Conservation (phyloP, 2,113 vertebrate species). For the Anoplopoma fimbria region DNA sequence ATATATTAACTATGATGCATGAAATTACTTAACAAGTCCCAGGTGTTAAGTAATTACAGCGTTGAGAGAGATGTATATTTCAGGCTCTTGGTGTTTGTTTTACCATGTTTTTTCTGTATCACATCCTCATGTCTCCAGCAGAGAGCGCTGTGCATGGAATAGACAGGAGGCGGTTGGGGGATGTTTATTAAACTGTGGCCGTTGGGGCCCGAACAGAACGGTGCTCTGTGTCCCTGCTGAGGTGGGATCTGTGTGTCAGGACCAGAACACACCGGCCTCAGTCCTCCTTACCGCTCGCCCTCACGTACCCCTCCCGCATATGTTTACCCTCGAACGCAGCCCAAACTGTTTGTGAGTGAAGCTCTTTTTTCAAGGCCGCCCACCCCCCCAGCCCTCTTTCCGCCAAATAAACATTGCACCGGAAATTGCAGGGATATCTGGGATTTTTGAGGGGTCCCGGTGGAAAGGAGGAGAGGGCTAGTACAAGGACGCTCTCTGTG, state of each 20-base stretch:
- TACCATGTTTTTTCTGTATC: neutral
- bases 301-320: constrained; percentile 61
- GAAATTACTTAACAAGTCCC: neutral
- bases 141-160: constrained; percentile 47
- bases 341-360: constrained; percentile 80
- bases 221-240: constrained; percentile 70
- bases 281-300: constrained; percentile 68
- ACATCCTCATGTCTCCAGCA: constrained; percentile 36
- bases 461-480: constrained; percentile 71
- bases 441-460: constrained; percentile 83
- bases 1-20: neutral
- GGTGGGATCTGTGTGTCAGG: constrained; percentile 74
- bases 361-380: constrained; percentile 66
- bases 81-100: neutral
- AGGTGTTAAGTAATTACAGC: neutral
- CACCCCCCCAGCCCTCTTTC: constrained; percentile 58
- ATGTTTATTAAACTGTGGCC: constrained; percentile 63
- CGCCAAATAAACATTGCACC: constrained; percentile 85
- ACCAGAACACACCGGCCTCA: constrained; percentile 81
- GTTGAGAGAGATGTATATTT: constrained; percentile 16
- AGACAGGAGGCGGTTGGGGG: constrained; percentile 23
- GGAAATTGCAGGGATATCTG: constrained; percentile 87
- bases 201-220: constrained; percentile 76
- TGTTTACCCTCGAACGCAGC: constrained; percentile 78
- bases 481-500: constrained; percentile 84